These are phyloP conservation scores for Cosmopolites sordidus DNA, from an alignment of 2,888 invertebrate genomes.

Conservation along the genomic window DNA sequence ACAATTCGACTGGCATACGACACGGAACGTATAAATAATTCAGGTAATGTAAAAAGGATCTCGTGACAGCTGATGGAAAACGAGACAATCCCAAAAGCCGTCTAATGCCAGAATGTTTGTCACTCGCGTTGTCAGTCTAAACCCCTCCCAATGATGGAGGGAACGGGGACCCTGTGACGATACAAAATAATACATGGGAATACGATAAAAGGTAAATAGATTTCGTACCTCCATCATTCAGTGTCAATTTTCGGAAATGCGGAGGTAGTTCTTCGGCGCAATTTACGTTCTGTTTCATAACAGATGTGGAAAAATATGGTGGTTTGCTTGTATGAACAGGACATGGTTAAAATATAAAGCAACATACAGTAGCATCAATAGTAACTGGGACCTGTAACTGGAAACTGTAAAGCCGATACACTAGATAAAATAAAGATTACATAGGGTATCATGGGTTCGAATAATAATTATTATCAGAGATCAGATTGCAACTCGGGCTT, in stretches of 20 bases:
- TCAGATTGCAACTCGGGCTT: no score
- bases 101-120: conserved; percentile 24
- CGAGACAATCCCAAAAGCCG: conserved; percentile 25
- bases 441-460: no score
- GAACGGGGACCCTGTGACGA: conserved; percentile 6
- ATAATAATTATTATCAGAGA: no score
- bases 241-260: conserved; percentile 18
- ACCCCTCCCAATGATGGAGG: conserved; percentile 17
- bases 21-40: conserved; percentile 24
- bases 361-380: no score
- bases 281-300: neutral
- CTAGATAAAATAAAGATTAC: no score
- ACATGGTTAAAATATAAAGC: no score
- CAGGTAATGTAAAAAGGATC: conserved; percentile 26
- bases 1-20: conserved; percentile 6
- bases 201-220: conserved; percentile 27
- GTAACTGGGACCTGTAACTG: no score
- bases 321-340: no score
- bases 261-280: neutral
- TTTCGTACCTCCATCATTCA: conserved; percentile 20
- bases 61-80: conserved; percentile 25
- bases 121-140: conserved; percentile 22
- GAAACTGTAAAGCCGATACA: no score
- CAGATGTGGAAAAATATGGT: no score
- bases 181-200: conserved; percentile 27